phyloP scores from a whole-genome alignment of 37 sponge, comb jelly and placozoan genomes.

The Tethya wilhelma region DNA sequence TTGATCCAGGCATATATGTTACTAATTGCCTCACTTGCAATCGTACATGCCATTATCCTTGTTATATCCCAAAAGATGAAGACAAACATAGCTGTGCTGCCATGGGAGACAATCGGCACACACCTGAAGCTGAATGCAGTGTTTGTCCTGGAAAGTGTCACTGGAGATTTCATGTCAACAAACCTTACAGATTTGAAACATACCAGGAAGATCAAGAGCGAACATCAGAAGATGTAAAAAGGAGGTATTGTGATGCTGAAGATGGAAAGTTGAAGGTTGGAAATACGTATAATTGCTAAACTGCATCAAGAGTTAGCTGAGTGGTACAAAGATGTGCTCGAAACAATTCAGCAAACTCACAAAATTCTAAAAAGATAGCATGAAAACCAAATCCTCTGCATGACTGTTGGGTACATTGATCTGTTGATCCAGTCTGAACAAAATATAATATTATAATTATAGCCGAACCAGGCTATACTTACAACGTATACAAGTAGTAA shows the following conservation, averaged over 20 bases:
- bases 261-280: conserved; percentile 23
- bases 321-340: conserved; percentile 10
- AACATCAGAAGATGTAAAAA: conserved; percentile 63
- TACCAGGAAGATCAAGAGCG: conserved; percentile 42
- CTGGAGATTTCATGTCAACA: conserved; percentile 70
- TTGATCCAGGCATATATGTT: conserved; percentile 48
- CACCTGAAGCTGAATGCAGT: conserved; percentile 19
- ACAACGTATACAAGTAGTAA: too few relatives aligned
- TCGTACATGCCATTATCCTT: conserved; percentile 72
- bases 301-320: conserved; percentile 21
- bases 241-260: conserved; percentile 42
- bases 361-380: conserved; percentile 28
- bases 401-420: conserved; percentile 78
- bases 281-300: conserved; percentile 33
- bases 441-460: too few relatives aligned
- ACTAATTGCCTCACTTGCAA: conserved; percentile 80
- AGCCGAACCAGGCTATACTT: conserved; percentile 46
- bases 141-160: conserved; percentile 66
- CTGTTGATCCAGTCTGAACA: conserved; percentile 75
- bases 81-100: conserved; percentile 70
- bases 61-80: conserved; percentile 50
- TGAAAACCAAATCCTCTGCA: conserved; percentile 69
- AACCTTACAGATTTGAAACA: conserved; percentile 53
- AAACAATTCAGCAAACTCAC: conserved; percentile 20
- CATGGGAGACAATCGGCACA: conserved; percentile 54